Percentiles rank a stretch among this genome's conserved stretches.
Evolutionary conservation across 2,113 vertebrate species (phyloP).

Genomic region (Orycteropus afer): DNA sequence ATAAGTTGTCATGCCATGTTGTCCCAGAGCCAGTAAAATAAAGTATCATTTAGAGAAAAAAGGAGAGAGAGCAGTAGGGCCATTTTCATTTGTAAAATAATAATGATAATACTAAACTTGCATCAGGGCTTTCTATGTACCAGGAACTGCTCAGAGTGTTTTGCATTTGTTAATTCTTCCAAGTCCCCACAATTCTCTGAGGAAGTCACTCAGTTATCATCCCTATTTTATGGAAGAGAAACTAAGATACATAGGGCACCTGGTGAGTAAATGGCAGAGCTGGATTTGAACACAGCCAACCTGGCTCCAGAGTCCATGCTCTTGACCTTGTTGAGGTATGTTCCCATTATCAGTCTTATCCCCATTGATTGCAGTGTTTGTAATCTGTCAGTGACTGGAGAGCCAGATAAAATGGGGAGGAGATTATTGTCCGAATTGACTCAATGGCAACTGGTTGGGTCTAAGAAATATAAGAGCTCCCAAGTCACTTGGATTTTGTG

Average conservation of each 20-base stretch:
- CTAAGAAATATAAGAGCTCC: background rate
- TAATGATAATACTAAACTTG: rapidly evolving
- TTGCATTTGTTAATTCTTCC: background rate
- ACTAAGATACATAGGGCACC: background rate
- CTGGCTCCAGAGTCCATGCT: background rate
- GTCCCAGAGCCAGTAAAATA: background rate
- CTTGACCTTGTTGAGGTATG: background rate
- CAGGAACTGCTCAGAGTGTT: background rate
- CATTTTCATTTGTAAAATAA: background rate
- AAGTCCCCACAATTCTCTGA: background rate
- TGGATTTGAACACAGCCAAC: background rate
- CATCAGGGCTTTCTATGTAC: rapidly evolving
- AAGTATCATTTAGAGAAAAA: background rate
- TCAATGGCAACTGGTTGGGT: background rate
- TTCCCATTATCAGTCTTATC: rapidly evolving
- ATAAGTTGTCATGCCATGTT: too few species aligned
- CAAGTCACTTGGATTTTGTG: background rate
- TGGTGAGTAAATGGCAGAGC: background rate
- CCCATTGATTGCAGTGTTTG: rapidly evolving
- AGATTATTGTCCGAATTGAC: background rate
- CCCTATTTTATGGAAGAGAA: background rate
- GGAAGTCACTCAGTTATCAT: too few species aligned
- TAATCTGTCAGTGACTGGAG: rapidly evolving
- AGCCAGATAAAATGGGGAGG: background rate
- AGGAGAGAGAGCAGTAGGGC: background rate